These are phyloP conservation scores for Apogon talboti DNA, from an alignment of 2,797 vertebrate genomes.

Conservation along the genomic window DNA sequence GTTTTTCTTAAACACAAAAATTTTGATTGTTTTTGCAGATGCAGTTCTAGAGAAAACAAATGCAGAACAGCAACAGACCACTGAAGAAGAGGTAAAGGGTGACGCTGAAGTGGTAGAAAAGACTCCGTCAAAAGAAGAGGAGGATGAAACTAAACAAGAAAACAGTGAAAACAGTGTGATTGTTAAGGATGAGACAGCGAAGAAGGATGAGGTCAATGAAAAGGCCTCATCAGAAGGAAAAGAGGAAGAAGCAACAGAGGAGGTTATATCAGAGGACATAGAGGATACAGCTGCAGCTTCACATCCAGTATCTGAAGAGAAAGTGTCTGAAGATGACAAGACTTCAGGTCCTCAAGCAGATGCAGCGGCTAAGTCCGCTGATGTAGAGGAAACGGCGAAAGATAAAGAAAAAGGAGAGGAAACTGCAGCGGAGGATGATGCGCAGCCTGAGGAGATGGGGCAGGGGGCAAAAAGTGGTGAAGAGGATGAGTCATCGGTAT, in stretches of 20 bases:
- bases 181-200: slow-evolving; percentile 15
- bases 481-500: slow-evolving; percentile 58
- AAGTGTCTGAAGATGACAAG: slow-evolving; percentile 41
- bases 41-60: slow-evolving; percentile 27
- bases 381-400: slow-evolving; percentile 26
- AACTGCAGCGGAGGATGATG: slow-evolving; percentile 27
- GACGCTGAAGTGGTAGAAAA: slow-evolving; percentile 38
- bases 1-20: background rate
- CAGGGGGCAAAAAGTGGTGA: slow-evolving; percentile 40
- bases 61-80: slow-evolving; percentile 37
- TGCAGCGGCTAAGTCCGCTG: slow-evolving; percentile 15
- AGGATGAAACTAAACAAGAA: slow-evolving; percentile 17
- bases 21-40: slow-evolving; percentile 54
- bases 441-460: slow-evolving; percentile 14
- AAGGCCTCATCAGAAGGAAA: slow-evolving; percentile 24
- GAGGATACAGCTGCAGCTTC: slow-evolving; percentile 3
- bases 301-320: slow-evolving; percentile 22
- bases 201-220: slow-evolving; percentile 30
- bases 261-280: slow-evolving; percentile 32
- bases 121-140: slow-evolving; percentile 44
- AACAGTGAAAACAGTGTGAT: slow-evolving; percentile 11
- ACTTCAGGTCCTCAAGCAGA: slow-evolving; percentile 39
- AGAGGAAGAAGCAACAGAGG: slow-evolving; percentile 24
- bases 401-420: slow-evolving; percentile 31
- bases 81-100: slow-evolving; percentile 30